These are phyloP conservation scores for Pocota personata DNA, from an alignment of 2,888 invertebrate genomes.

Conservation along the genomic window DNA sequence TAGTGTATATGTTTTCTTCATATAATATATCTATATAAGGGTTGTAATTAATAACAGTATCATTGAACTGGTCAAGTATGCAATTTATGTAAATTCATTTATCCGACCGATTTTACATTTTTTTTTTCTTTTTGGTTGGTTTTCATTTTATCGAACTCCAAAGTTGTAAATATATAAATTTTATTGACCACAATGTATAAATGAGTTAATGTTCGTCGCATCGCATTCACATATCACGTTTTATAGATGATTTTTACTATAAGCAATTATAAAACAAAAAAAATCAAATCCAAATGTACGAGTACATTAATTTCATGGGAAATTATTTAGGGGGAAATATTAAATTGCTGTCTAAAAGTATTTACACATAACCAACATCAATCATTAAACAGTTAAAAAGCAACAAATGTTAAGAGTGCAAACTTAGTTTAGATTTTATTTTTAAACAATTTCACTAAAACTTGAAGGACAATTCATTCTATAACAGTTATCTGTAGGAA, in stretches of 20 bases:
- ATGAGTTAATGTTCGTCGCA: constrained; percentile 66
- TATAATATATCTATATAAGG: constrained; percentile 55
- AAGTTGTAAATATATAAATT: constrained; percentile 71
- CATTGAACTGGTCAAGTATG: constrained; percentile 47
- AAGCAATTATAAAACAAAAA: constrained; percentile 11
- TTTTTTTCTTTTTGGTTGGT: not conserved
- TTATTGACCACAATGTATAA: constrained; percentile 32
- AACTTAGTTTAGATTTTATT: not conserved
- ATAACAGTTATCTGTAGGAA: constrained; percentile 11
- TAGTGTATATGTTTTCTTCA: constrained; percentile 64
- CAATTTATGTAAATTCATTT: constrained; percentile 32
- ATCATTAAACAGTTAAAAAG: constrained; percentile 31
- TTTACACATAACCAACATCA: constrained; percentile 53
- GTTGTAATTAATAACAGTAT: constrained; percentile 62
- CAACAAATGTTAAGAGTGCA: constrained; percentile 32
- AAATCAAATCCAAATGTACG: constrained; percentile 7
- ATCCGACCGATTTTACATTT: constrained; percentile 2
- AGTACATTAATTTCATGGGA: not conserved
- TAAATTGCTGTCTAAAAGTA: constrained; percentile 13
- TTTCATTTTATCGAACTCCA: constrained; percentile 50
- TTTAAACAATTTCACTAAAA: constrained; percentile 42
- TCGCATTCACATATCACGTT: constrained; percentile 72
- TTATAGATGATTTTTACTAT: constrained; percentile 45
- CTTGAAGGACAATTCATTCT: constrained; percentile 7
- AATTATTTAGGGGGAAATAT: not conserved